Percentiles rank a stretch among this genome's conserved stretches.
Conservation (phyloP, 2,888 invertebrate genomes). For the Laspeyria flexula region DNA sequence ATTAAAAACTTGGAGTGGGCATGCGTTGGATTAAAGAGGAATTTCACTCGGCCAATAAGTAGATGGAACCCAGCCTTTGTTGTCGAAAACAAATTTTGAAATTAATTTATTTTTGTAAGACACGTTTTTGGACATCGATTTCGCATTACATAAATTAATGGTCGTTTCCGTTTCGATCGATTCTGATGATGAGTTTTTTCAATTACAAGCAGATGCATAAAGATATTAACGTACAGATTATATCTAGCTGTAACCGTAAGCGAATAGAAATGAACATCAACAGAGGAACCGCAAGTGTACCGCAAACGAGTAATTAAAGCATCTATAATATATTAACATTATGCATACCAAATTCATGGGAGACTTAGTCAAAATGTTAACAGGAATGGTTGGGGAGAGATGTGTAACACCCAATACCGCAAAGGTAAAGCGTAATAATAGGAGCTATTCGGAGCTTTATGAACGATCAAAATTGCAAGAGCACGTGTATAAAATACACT, state of each 20-base stretch:
- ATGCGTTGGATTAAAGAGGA: conserved; percentile 82
- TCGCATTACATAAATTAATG: conserved; percentile 63
- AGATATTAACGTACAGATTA: conserved; percentile 8
- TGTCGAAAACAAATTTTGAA: conserved; percentile 68
- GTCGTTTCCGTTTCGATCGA: conserved; percentile 48
- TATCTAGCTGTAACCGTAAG: conserved; percentile 27
- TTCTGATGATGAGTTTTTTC: conserved; percentile 35
- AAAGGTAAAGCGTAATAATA: conserved; percentile 82
- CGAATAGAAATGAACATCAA: conserved; percentile 62
- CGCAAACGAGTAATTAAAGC: conserved; percentile 82
- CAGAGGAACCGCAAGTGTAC: conserved; percentile 68
- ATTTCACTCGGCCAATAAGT: conserved; percentile 74
- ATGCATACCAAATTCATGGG: conserved; percentile 79
- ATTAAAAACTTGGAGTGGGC: conserved; percentile 82
- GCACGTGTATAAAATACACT: conserved; percentile 86
- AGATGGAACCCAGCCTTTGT: conserved; percentile 66
- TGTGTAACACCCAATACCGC: conserved; percentile 82
- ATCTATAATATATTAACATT: conserved; percentile 82
- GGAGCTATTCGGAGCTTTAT: conserved; percentile 82
- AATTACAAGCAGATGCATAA: conserved; percentile 36
- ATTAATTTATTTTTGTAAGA: conserved; percentile 72
- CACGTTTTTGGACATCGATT: conserved; percentile 60
- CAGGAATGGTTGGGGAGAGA: conserved; percentile 70
- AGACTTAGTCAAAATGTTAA: conserved; percentile 75
- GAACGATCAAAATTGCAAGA: conserved; percentile 85